Conservation (phyloP, 1,140 invertebrate species). For the Lordiphosa stackelbergi region DNA sequence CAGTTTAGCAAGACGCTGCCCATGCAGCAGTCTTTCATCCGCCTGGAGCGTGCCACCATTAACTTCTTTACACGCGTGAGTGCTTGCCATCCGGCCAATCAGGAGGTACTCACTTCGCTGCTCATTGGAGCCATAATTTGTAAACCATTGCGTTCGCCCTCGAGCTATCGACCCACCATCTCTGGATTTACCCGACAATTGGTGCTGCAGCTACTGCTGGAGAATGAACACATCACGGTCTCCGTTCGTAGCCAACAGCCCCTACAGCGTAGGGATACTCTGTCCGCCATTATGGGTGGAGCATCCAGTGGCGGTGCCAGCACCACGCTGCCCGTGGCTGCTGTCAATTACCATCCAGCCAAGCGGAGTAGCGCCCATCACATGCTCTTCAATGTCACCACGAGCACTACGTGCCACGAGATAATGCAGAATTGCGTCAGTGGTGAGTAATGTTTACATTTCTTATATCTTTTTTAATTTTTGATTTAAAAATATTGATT, state of each 20-base stretch:
- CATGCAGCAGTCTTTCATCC: slow-evolving; percentile 80
- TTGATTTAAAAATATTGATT: slow-evolving; percentile 10
- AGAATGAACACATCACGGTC: slow-evolving; percentile 89
- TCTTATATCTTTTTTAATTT: background rate
- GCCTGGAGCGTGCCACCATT: slow-evolving; percentile 86
- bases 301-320: slow-evolving; percentile 33
- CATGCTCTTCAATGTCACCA: slow-evolving; percentile 84
- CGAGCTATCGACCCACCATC: slow-evolving; percentile 78
- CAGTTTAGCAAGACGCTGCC: slow-evolving; percentile 78
- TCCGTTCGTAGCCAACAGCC: slow-evolving; percentile 81
- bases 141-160: slow-evolving; percentile 42
- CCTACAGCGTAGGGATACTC: slow-evolving; percentile 57
- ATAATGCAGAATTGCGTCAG: slow-evolving; percentile 77
- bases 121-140: slow-evolving; percentile 78
- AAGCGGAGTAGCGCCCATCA: slow-evolving; percentile 79
- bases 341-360: slow-evolving; percentile 72
- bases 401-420: slow-evolving; percentile 82
- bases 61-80: slow-evolving; percentile 87
- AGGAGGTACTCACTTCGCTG: slow-evolving; percentile 88
- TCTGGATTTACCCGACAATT: slow-evolving; percentile 92
- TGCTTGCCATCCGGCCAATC: slow-evolving; percentile 90
- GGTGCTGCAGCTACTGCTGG: slow-evolving; percentile 89
- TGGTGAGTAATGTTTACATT: slow-evolving; percentile 39
- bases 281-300: slow-evolving; percentile 50
- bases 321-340: slow-evolving; percentile 52